Conservation (phyloP, 2,113 vertebrate genomes). For the Gobius niger region DNA sequence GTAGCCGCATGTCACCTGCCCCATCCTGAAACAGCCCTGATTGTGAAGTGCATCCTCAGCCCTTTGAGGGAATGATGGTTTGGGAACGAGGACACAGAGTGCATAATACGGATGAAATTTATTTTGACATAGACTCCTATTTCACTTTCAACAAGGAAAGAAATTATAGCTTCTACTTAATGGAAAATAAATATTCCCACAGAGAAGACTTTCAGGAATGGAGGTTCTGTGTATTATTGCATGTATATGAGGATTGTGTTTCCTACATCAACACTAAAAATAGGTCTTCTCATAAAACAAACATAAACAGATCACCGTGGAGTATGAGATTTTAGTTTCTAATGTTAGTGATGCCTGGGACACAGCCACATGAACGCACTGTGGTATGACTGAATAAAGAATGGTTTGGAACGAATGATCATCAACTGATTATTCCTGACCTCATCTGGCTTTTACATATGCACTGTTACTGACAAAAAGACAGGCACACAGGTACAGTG, state of each 20-base stretch:
- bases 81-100: constrained; percentile 40
- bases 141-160: constrained; percentile 45
- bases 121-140: constrained; percentile 45
- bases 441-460: constrained; percentile 47
- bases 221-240: constrained; percentile 46
- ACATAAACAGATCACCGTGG: constrained; percentile 47
- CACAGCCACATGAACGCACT: constrained; percentile 47
- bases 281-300: constrained; percentile 48
- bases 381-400: constrained; percentile 46
- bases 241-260: constrained; percentile 48
- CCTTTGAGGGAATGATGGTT: constrained; percentile 17
- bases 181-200: constrained; percentile 67
- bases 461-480: constrained; percentile 51
- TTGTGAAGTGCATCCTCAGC: constrained; percentile 17
- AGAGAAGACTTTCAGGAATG: constrained; percentile 47
- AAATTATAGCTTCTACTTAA: constrained; percentile 44
- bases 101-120: constrained; percentile 49
- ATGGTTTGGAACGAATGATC: constrained; percentile 53
- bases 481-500: constrained; percentile 30
- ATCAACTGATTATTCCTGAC: constrained; percentile 54
- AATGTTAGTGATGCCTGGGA: constrained; percentile 55
- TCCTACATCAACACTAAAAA: constrained; percentile 38
- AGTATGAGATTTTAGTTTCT: constrained; percentile 28
- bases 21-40: constrained; percentile 32
- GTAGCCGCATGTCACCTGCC: constrained; percentile 32